Conservation (phyloP, 2,888 invertebrate genomes). For the Itoplectis maculator region DNA sequence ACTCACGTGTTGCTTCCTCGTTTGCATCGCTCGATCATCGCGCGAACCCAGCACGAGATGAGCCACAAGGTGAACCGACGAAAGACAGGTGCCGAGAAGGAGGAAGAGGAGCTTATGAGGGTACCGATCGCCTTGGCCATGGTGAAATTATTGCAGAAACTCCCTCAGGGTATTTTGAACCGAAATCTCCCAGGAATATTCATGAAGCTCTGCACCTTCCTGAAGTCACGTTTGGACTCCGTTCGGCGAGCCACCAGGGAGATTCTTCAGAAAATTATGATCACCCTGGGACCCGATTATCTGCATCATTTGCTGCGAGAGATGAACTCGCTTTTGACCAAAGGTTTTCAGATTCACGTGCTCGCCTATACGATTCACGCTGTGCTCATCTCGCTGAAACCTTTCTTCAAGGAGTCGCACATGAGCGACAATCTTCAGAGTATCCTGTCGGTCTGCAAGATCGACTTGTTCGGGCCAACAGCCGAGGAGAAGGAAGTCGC, state of each 20-base stretch:
- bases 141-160: slow-evolving; percentile 94
- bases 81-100: slow-evolving; percentile 89
- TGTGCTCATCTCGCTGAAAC: slow-evolving; percentile 90
- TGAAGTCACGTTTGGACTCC: slow-evolving; percentile 95
- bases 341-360: slow-evolving; percentile 98
- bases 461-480: slow-evolving; percentile 94
- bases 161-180: slow-evolving; percentile 91
- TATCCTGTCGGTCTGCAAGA: slow-evolving; percentile 92
- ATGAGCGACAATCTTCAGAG: slow-evolving; percentile 92
- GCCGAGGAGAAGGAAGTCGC: slow-evolving; percentile 97
- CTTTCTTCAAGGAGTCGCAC: slow-evolving; percentile 90
- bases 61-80: slow-evolving; percentile 93
- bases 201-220: slow-evolving; percentile 95
- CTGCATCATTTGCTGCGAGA: slow-evolving; percentile 92
- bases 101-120: slow-evolving; percentile 95
- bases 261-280: slow-evolving; percentile 96
- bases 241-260: slow-evolving; percentile 94
- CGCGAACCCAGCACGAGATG: slow-evolving; percentile 90
- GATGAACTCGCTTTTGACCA: slow-evolving; percentile 91
- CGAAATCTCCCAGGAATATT: slow-evolving; percentile 93
- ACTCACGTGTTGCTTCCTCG: slow-evolving; percentile 91
- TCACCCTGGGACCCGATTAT: slow-evolving; percentile 93
- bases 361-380: slow-evolving; percentile 95
- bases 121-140: slow-evolving; percentile 97
- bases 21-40: slow-evolving; percentile 90